Base-by-base conservation (phyloP, 2,797 vertebrate genomes). In the Melopsittacus undulatus region DNA sequence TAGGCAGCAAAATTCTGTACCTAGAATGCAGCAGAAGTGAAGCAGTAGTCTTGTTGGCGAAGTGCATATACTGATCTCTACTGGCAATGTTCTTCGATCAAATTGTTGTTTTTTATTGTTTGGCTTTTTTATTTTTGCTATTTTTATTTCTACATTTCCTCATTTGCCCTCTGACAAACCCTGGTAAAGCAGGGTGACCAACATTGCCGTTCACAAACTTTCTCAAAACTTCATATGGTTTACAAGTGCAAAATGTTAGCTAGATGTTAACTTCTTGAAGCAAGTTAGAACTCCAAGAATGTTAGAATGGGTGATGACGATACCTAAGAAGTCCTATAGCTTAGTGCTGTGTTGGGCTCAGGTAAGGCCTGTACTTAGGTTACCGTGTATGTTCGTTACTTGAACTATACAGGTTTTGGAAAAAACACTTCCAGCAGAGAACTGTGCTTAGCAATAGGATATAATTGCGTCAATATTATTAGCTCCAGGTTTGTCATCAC, bases 311-410 rank as follows among this genome's bases (percentile, higher is more conserved):
- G 5, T 32, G 24, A 64, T 51, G 23, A 30, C 11, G 36, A 24
- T 13, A 40, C 5, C 19, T 81, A n/a, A n/a, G 30, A 88, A 74
- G 9, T 70, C 19, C 27, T 30, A 59, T 21, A 36, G 5, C 9
- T 83, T 81, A 36, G 7, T 2, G 1, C 1, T 63, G 29, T 74
- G 16, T 27, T 49, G 13, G 4, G 77, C 7, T 26, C 6, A 49
- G 51, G 30, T 5, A 13, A 68, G n/a, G 7, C 15, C 10, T 0
- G 2, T 9, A 34, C 34, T 29, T 59, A 46, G 15, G 2, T 69
- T 85, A 76, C 2, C 2, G 16, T 0, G 2, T 57, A 27, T 38
- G 42, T 69, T 73, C 63, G 7, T 22, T 24, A 9, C 16, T 40
- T 20, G 3, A 1, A 4, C 20, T 79, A 42, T 9, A 63, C 7